A percentile compares a stretch with the other conserved stretches of the same genome.
Conservation (phyloP, 2,797 vertebrate genomes). For the Falco naumanni region DNA sequence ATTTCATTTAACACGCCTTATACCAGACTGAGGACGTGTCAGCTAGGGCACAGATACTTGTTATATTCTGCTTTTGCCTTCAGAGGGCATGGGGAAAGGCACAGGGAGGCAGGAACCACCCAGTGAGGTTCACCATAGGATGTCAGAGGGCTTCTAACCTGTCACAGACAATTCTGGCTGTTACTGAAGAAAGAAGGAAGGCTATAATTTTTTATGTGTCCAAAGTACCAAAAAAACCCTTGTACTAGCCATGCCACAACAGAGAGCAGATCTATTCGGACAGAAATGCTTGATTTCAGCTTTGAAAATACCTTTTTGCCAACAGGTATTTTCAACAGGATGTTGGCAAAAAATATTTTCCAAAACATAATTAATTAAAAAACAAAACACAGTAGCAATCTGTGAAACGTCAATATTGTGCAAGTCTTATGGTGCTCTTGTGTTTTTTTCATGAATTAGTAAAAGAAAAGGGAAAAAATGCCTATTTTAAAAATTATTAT, state of each 20-base stretch:
- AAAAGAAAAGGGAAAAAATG: constrained; percentile 33
- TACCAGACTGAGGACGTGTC: not conserved
- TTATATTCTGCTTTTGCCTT: not conserved
- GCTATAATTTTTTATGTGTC: not conserved
- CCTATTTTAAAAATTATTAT: constrained; percentile 67
- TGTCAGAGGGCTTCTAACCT: not conserved
- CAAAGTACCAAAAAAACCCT: not conserved
- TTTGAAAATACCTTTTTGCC: not conserved
- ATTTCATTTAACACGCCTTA: not conserved
- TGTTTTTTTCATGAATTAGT: constrained; percentile 56
- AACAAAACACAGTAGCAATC: not conserved
- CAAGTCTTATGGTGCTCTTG: not conserved
- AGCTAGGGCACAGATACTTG: not conserved
- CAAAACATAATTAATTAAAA: not conserved
- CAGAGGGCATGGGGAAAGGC: not conserved
- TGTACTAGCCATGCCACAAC: not conserved
- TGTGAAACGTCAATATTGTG: not conserved
- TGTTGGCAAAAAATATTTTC: not conserved
- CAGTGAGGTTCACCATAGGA: not conserved
- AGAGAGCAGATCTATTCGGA: not conserved
- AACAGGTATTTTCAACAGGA: not conserved
- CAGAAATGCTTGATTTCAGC: not conserved
- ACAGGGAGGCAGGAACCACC: not conserved
- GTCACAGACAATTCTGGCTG: not conserved
- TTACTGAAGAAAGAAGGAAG: not conserved